Evolutionary conservation across 2,888 invertebrate genomes (phyloP).

Genomic region (Ectropis crepuscularia): DNA sequence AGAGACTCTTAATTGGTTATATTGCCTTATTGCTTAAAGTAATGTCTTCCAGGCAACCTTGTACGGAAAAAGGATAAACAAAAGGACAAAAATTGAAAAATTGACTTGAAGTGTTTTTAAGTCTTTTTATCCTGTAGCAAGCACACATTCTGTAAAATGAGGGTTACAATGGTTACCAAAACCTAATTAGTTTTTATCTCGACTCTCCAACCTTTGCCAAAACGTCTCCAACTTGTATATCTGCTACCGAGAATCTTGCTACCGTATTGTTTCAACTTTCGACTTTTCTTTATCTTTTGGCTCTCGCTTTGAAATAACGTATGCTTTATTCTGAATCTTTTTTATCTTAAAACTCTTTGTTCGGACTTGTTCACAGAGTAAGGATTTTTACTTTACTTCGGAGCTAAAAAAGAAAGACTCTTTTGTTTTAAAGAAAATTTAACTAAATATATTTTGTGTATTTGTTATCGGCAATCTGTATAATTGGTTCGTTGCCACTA

Average conservation of each 20-base stretch:
- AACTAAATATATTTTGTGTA: background rate
- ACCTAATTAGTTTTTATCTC: conserved; percentile 27
- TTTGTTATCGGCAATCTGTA: too few relatives aligned
- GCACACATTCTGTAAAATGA: background rate
- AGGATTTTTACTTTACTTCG: conserved; percentile 22
- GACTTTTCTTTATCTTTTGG: conserved; percentile 20
- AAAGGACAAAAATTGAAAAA: too few relatives aligned
- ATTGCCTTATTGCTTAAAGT: too few relatives aligned
- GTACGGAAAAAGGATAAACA: too few relatives aligned
- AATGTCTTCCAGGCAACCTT: too few relatives aligned
- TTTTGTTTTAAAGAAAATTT: conserved; percentile 6
- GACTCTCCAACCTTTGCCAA: conserved; percentile 10
- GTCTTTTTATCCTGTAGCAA: too few relatives aligned
- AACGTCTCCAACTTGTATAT: conserved; percentile 19
- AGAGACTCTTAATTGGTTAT: too few relatives aligned
- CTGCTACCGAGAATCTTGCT: conserved; percentile 5
- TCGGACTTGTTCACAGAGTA: conserved; percentile 23
- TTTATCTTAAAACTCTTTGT: conserved; percentile 33
- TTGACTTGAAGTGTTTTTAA: too few relatives aligned
- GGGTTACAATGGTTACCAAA: conserved; percentile 6
- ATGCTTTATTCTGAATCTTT: conserved; percentile 34
- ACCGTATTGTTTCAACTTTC: conserved; percentile 28
- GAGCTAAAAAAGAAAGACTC: conserved; percentile 13
- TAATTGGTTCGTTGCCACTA: too few relatives aligned
- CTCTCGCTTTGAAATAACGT: conserved; percentile 26